A percentile compares a stretch with the other conserved stretches of the same genome.
Evolutionary conservation across 2,113 vertebrate genomes (phyloP).

Genomic region (Garra rufa): DNA sequence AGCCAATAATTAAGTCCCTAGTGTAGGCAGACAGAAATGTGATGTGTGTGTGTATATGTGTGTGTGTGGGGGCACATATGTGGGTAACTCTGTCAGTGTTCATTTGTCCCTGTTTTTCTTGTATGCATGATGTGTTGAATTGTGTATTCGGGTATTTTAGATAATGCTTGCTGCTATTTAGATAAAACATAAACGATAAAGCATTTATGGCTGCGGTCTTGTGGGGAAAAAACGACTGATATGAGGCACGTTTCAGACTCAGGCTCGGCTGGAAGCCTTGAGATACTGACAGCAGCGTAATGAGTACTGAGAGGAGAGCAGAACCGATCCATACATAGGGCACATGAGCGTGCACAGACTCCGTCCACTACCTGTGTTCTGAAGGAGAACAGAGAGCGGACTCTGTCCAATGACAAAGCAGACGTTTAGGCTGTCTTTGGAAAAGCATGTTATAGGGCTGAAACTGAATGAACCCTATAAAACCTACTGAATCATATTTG

Average conservation of each 20-base stretch:
- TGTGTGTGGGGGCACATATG: background rate
- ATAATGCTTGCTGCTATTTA: background rate
- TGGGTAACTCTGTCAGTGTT: background rate
- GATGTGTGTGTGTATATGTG: conserved; percentile 23
- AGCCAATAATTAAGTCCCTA: conserved; percentile 47
- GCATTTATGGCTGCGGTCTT: background rate
- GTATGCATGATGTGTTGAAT: background rate
- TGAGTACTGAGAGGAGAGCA: conserved; percentile 26
- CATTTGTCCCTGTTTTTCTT: conserved; percentile 25
- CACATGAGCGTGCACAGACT: background rate
- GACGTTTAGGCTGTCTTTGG: background rate
- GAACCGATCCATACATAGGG: background rate
- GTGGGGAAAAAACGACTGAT: background rate
- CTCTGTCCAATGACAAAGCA: background rate
- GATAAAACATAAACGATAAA: conserved; percentile 5
- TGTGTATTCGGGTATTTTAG: background rate
- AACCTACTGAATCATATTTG: background rate
- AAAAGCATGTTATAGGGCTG: background rate
- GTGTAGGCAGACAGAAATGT: conserved; percentile 40
- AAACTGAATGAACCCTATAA: background rate
- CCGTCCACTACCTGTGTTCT: background rate
- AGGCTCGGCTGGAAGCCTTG: background rate
- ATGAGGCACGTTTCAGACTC: background rate
- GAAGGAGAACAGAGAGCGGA: background rate
- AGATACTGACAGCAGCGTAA: conserved; percentile 23